Conservation (phyloP, 2,888 invertebrate species). For the Exephanes ischioxanthus region DNA sequence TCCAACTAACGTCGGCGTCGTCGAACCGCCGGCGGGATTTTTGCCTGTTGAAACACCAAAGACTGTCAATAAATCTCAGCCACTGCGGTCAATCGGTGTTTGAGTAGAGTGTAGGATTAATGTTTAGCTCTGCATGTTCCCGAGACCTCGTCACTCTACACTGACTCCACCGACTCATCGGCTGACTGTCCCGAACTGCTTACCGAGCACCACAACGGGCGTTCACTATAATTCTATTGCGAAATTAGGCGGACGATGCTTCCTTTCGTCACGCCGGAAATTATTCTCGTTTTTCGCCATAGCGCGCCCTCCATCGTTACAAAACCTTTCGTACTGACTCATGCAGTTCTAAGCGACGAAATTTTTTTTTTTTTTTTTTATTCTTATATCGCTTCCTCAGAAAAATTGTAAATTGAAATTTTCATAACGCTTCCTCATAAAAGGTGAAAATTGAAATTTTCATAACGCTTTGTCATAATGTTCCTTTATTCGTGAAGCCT, state of each 20-base stretch:
- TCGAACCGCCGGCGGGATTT: conserved; percentile 21
- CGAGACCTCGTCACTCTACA: conserved; percentile 22
- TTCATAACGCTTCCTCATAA: too few species aligned
- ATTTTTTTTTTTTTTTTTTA: too few species aligned
- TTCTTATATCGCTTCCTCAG: too few species aligned
- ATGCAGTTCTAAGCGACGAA: conserved; percentile 16
- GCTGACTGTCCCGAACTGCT: conserved; percentile 32
- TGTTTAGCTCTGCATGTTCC: conserved; percentile 21
- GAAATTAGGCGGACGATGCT: conserved; percentile 50
- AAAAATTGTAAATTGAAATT: too few species aligned
- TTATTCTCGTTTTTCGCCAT: conserved; percentile 36
- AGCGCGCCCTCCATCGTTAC: conserved; percentile 40
- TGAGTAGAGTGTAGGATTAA: conserved; percentile 1
- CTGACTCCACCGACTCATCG: conserved; percentile 39
- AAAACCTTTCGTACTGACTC: conserved; percentile 50
- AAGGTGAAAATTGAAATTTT: too few species aligned
- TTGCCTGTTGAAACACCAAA: conserved; percentile 18
- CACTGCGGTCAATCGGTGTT: conserved; percentile 11
- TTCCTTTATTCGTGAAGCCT: too few species aligned
- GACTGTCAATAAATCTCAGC: conserved; percentile 25
- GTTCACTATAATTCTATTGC: conserved; percentile 51
- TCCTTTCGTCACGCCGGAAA: conserved; percentile 50
- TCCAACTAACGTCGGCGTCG: conserved; percentile 18
- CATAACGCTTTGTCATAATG: too few species aligned
- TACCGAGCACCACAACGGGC: conserved; percentile 25